These are phyloP conservation scores for Zaprionus africanus DNA, from an alignment of 1,140 invertebrate species.

Conservation along the genomic window DNA sequence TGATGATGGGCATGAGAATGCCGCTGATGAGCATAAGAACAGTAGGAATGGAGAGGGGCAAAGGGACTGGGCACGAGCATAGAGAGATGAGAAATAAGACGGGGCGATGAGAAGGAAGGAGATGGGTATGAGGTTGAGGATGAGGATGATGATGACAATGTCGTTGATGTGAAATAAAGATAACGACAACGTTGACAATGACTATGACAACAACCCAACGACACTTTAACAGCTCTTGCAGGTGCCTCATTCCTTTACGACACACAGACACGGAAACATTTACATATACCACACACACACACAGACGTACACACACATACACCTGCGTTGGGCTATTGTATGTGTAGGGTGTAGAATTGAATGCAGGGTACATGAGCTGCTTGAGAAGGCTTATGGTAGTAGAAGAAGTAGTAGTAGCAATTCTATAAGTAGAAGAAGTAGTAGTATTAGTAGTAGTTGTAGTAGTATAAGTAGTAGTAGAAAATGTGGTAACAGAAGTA, in stretches of 20 bases:
- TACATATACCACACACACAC: slow-evolving; percentile 1
- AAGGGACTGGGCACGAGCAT: not conserved
- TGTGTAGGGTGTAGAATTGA: too few relatives aligned
- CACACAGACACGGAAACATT: slow-evolving; percentile 2
- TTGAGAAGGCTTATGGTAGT: not conserved
- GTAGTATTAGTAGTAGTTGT: too few relatives aligned
- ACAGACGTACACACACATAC: not conserved
- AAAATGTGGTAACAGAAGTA: too few relatives aligned
- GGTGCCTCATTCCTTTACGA: slow-evolving; percentile 47
- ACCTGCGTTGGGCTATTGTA: not conserved
- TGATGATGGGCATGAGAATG: slow-evolving; percentile 22
- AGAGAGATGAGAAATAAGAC: slow-evolving; percentile 1
- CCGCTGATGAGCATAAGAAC: not conserved
- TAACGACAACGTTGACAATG: slow-evolving; percentile 82
- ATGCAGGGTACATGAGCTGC: not conserved
- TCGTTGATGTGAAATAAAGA: slow-evolving; percentile 82
- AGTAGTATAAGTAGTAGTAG: too few relatives aligned
- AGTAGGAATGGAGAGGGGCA: not conserved
- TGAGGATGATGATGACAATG: slow-evolving; percentile 74
- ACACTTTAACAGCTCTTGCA: slow-evolving; percentile 80
- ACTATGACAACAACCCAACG: slow-evolving; percentile 80
- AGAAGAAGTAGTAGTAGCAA: too few relatives aligned
- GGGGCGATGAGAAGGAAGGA: too few relatives aligned
- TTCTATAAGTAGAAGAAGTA: too few relatives aligned
- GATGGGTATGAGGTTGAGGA: slow-evolving; percentile 40